phyloP scores from a whole-genome alignment of 2,888 invertebrate species.

The Chrysodeixis includens region DNA sequence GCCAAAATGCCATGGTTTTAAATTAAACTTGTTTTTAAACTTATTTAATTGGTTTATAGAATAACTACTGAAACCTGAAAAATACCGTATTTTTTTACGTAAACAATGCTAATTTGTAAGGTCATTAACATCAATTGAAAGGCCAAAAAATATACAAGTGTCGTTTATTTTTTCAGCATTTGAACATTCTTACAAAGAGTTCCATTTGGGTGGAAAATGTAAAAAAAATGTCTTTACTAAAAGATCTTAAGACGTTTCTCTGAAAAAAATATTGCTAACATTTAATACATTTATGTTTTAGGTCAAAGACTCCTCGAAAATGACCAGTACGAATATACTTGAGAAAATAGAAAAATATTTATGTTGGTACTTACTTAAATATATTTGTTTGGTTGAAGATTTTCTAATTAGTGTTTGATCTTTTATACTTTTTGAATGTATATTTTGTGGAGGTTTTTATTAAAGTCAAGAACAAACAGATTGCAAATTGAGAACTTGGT shows the following conservation, averaged over 20 bases:
- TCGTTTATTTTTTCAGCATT: not conserved
- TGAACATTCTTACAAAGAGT: not conserved
- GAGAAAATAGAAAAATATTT: not conserved
- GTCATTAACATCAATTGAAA: not conserved
- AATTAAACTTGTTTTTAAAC: too few species aligned
- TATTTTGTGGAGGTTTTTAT: too few species aligned
- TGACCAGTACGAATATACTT: not conserved
- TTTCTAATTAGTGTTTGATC: not conserved
- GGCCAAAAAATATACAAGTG: not conserved
- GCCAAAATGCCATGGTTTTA: too few species aligned
- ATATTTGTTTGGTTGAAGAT: not conserved
- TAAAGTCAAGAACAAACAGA: too few species aligned
- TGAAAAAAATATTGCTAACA: not conserved
- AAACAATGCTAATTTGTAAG: not conserved
- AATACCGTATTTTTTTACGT: too few species aligned
- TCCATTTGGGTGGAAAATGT: not conserved
- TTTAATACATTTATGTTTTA: not conserved
- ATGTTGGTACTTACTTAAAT: not conserved
- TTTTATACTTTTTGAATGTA: slow-evolving; percentile 19
- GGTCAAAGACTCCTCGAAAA: not conserved
- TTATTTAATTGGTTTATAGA: too few species aligned
- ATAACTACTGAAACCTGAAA: too few species aligned
- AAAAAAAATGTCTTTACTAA: not conserved
- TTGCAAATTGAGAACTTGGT: too few species aligned
- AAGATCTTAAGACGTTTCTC: not conserved